A percentile compares a stretch with the other conserved stretches of the same genome.
phyloP scores from a whole-genome alignment of 1,140 invertebrate species.

The Nilaparvata lugens region DNA sequence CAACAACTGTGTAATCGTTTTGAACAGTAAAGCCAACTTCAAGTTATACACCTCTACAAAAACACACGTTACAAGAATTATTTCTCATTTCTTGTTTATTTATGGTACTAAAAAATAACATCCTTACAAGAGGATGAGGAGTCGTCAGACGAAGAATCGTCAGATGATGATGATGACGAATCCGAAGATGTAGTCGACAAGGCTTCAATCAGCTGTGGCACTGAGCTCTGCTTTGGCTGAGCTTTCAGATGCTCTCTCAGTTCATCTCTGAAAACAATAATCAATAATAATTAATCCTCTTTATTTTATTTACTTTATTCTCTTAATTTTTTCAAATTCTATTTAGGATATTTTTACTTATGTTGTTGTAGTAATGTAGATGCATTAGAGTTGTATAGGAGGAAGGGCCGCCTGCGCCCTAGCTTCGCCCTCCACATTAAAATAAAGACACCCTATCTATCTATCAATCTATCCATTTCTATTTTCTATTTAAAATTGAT shows the following conservation, averaged over 20 bases:
- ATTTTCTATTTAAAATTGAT: no score
- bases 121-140: not conserved
- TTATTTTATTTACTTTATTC: no score
- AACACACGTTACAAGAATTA: not conserved
- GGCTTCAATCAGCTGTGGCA: constrained; percentile 24
- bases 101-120: not conserved
- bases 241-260: constrained; percentile 82
- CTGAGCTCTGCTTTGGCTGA: constrained; percentile 51
- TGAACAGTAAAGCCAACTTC: no score
- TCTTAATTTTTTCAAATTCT: no score
- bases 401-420: no score
- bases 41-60: not conserved
- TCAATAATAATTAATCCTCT: constrained; percentile 1
- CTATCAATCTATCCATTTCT: no score
- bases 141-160: constrained; percentile 7
- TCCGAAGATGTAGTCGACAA: constrained; percentile 3
- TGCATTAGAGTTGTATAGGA: no score
- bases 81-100: constrained; percentile 3
- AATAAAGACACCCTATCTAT: no score
- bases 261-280: constrained; percentile 54
- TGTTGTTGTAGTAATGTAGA: constrained; percentile 1
- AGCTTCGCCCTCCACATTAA: no score
- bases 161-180: constrained; percentile 10
- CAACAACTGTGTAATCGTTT: no score
- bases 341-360: not conserved